Conservation (phyloP, 2,113 vertebrate genomes). For the Craseonycteris thonglongyai region DNA sequence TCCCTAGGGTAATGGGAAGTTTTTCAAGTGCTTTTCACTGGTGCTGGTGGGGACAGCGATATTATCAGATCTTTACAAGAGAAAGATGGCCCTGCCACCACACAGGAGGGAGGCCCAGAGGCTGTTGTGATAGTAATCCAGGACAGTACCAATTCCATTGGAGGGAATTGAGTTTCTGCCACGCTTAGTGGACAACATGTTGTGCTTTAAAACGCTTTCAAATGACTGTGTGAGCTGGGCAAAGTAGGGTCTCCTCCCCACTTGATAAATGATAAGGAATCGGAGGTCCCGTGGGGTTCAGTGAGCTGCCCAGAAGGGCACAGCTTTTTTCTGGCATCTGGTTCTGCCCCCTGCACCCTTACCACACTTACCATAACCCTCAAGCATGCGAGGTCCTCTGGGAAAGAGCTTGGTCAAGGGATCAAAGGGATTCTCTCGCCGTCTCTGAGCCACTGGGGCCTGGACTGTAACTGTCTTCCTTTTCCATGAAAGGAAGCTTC, state of each 20-base stretch:
- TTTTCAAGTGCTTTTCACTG: slow-evolving; percentile 45
- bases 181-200: not conserved
- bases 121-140: not conserved
- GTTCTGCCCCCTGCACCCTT: not conserved
- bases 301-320: not conserved
- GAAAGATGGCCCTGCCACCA: not conserved
- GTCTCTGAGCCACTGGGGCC: slow-evolving; percentile 21
- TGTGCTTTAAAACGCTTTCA: not conserved
- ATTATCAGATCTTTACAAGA: slow-evolving; percentile 16
- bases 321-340: not conserved
- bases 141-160: too few relatives aligned
- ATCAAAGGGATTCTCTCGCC: not conserved
- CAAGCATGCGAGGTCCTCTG: not conserved
- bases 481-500: slow-evolving; percentile 33
- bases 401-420: not conserved
- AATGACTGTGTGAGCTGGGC: not conserved
- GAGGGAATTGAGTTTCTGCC: not conserved
- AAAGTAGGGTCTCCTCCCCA: not conserved
- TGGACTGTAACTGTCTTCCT: slow-evolving; percentile 12
- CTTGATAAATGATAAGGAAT: not conserved
- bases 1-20: not conserved
- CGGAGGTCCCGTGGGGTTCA: not conserved
- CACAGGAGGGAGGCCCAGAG: not conserved
- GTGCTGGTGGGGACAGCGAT: not conserved
- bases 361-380: not conserved